These are phyloP conservation scores for Polypterus senegalus DNA, from an alignment of 2,113 vertebrate genomes.

Conservation along the genomic window DNA sequence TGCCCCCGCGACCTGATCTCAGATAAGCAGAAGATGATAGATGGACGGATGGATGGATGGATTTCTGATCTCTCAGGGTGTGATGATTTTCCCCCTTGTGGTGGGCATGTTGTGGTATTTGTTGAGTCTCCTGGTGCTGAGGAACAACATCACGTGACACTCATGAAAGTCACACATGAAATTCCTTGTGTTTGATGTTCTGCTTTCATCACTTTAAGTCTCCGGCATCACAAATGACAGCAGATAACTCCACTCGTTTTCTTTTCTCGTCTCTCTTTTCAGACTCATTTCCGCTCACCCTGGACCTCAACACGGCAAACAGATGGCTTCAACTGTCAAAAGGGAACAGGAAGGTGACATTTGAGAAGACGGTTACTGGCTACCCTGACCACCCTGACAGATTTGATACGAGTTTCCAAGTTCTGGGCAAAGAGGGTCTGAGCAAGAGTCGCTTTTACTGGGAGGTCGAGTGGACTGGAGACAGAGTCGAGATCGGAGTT, in stretches of 20 bases:
- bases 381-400: constrained; percentile 24
- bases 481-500: neutral
- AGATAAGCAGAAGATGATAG: no score
- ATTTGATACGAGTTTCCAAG: constrained; percentile 54
- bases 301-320: constrained; percentile 19
- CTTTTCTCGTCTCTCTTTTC: neutral
- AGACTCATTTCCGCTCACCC: constrained; percentile 14
- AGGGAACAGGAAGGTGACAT: constrained; percentile 4
- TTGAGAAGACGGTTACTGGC: constrained; percentile 3
- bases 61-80: no score
- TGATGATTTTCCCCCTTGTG: no score
- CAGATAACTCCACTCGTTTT: neutral
- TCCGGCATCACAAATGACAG: no score
- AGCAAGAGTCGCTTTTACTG: constrained; percentile 37
- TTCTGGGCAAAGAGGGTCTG: constrained; percentile 42
- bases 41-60: no score
- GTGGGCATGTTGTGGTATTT: no score
- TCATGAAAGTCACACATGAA: no score
- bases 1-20: no score
- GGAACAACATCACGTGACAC: no score
- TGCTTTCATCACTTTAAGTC: no score
- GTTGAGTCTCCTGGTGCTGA: no score
- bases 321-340: constrained; percentile 14
- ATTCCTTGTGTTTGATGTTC: no score
- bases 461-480: constrained; percentile 43